Percentiles rank a stretch among this genome's conserved stretches.
These are phyloP conservation scores for Gortyna flavago DNA, from an alignment of 2,888 invertebrate species.

Conservation along the genomic window DNA sequence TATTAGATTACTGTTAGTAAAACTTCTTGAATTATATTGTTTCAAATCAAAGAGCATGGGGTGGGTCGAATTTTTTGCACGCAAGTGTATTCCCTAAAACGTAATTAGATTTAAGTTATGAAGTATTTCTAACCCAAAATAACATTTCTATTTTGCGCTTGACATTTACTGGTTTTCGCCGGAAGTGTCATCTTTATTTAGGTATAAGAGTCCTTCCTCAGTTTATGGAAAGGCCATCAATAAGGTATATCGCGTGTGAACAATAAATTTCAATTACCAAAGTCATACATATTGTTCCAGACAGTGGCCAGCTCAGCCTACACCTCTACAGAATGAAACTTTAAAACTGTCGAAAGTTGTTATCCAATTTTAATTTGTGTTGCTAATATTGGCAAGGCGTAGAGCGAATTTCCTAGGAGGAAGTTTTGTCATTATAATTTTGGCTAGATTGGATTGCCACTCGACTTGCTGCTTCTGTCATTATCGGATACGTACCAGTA, in stretches of 20 bases:
- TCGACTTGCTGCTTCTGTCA: constrained; percentile 61
- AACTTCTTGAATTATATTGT: too few relatives aligned
- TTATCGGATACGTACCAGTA: constrained; percentile 53
- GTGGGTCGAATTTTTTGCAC: too few relatives aligned
- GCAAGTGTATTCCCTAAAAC: too few relatives aligned
- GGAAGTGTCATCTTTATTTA: constrained; percentile 47
- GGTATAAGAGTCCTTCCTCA: constrained; percentile 16
- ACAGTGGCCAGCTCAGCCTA: constrained; percentile 12
- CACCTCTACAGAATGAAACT: constrained; percentile 43
- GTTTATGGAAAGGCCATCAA: constrained; percentile 32
- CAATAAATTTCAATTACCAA: constrained; percentile 21
- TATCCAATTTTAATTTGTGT: constrained; percentile 62
- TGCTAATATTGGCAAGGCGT: constrained; percentile 57
- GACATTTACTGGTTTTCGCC: constrained; percentile 15
- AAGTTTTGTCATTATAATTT: constrained; percentile 69
- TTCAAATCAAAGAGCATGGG: too few relatives aligned
- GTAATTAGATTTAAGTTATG: constrained; percentile 23
- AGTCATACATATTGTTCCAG: constrained; percentile 29
- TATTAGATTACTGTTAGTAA: too few relatives aligned
- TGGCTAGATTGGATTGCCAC: constrained; percentile 64
- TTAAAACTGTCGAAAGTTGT: constrained; percentile 54
- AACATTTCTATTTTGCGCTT: constrained; percentile 19
- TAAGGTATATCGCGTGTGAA: constrained; percentile 43
- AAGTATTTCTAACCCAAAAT: constrained; percentile 23
- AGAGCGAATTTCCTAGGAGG: constrained; percentile 57